A percentile compares a stretch with the other conserved stretches of the same genome.
phyloP scores from a whole-genome alignment of 2,797 vertebrate species.

The Chaetophractus vellerosus region DNA sequence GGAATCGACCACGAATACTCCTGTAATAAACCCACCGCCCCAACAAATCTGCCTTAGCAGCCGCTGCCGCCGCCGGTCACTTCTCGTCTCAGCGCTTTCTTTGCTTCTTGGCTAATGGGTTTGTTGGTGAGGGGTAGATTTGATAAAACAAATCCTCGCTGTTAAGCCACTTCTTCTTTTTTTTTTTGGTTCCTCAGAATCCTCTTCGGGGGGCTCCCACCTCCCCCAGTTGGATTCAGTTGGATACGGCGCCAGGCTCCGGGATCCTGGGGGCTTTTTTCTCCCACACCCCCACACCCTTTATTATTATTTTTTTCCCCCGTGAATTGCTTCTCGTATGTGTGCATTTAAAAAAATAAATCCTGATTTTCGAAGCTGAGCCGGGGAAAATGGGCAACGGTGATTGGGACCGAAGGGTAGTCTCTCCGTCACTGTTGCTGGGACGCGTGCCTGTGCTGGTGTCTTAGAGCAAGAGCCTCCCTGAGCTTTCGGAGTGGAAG shows the following conservation, averaged over 20 bases:
- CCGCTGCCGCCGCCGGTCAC: constrained; percentile 79
- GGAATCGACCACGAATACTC: constrained; percentile 46
- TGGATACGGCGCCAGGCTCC: constrained; percentile 83
- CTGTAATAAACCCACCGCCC: constrained; percentile 81
- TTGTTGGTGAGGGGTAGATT: constrained; percentile 83
- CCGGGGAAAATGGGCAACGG: constrained; percentile 95
- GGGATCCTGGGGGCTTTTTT: constrained; percentile 78
- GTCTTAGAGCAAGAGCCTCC: constrained; percentile 97
- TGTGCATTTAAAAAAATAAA: constrained; percentile 81
- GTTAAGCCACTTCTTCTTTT: constrained; percentile 83
- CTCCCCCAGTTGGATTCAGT: constrained; percentile 84
- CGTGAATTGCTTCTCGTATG: constrained; percentile 49
- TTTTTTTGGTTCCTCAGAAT: constrained; percentile 51
- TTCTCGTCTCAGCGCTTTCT: constrained; percentile 85
- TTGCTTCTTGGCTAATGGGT: constrained; percentile 83
- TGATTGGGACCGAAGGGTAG: constrained; percentile 93
- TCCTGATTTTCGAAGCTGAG: constrained; percentile 94
- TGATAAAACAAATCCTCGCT: constrained; percentile 81
- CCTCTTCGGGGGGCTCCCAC: constrained; percentile 69
- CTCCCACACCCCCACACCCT: neutral
- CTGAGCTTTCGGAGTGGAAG: constrained; percentile 98
- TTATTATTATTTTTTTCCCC: constrained; percentile 86
- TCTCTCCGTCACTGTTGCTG: constrained; percentile 90
- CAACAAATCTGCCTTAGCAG: constrained; percentile 82
- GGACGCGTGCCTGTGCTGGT: constrained; percentile 94